These are phyloP conservation scores for Lycaon pictus DNA, from an alignment of 2,113 vertebrate species.

Conservation along the genomic window DNA sequence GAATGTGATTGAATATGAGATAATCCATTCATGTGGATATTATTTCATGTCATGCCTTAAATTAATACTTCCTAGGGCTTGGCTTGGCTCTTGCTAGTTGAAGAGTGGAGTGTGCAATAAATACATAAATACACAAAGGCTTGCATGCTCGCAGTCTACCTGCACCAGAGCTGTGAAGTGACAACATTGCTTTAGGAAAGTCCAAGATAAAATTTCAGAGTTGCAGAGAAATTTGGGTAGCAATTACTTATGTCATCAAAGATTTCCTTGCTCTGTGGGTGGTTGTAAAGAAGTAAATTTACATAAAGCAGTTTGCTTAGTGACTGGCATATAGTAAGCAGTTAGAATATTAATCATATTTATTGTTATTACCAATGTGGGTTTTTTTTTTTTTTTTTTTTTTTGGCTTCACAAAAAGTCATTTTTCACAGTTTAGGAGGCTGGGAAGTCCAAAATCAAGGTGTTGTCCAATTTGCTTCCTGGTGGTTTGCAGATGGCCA, in stretches of 20 bases:
- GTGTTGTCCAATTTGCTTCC: neutral
- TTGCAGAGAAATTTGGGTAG: slow-evolving; percentile 16
- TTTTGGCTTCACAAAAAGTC: neutral
- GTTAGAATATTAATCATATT: neutral
- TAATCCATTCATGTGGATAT: slow-evolving; percentile 71
- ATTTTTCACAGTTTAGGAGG: neutral
- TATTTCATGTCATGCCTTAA: slow-evolving; percentile 77
- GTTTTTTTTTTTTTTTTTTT: neutral
- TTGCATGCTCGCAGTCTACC: neutral
- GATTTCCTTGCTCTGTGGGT: neutral
- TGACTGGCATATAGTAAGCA: neutral
- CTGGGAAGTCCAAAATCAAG: neutral
- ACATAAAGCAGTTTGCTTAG: neutral
- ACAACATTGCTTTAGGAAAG: slow-evolving; percentile 27
- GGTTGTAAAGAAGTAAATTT: neutral
- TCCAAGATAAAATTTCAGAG: neutral
- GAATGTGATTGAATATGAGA: slow-evolving; percentile 76
- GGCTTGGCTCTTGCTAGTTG: slow-evolving; percentile 40
- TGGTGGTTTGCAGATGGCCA: neutral
- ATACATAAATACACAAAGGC: neutral
- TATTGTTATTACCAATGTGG: neutral
- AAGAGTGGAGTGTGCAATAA: neutral
- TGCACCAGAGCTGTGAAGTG: neutral
- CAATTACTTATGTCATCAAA: neutral
- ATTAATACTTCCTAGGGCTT: slow-evolving; percentile 61